phyloP scores from a whole-genome alignment of 2,888 invertebrate genomes.

The Dioctria rufipes region DNA sequence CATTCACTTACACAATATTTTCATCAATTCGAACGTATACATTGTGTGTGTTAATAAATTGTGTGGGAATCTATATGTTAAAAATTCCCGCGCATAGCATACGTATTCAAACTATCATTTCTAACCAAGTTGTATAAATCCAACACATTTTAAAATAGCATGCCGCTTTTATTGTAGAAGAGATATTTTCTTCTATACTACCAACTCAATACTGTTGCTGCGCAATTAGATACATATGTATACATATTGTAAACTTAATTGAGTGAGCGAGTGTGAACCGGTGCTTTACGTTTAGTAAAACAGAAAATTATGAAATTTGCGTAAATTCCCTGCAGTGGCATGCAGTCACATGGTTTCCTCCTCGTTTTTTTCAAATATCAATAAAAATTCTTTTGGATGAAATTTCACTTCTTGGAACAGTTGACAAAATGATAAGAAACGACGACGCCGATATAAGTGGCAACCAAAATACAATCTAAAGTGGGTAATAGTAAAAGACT shows the following conservation, averaged over 20 bases:
- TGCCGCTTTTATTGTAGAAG: no score
- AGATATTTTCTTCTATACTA: no score
- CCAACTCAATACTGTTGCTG: no score
- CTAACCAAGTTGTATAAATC: no score
- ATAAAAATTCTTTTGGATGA: slow-evolving; percentile 1
- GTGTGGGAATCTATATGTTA: no score
- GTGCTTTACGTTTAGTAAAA: not conserved
- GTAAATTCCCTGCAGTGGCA: not conserved
- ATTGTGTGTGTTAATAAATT: no score
- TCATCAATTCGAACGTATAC: no score
- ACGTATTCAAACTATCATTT: no score
- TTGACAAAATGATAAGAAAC: not conserved
- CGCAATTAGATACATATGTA: no score
- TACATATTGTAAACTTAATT: not conserved
- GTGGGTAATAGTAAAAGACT: not conserved
- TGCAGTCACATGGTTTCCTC: not conserved
- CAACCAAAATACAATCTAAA: not conserved
- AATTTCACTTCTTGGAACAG: not conserved
- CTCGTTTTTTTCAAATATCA: not conserved
- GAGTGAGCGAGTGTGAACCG: not conserved
- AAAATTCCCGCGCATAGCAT: no score
- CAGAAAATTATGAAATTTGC: not conserved
- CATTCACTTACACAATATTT: no score
- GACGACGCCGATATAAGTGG: not conserved
- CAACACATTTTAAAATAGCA: no score